Base-by-base conservation (phyloP, 2,113 vertebrate genomes). In the Picathartes gymnocephalus region DNA sequence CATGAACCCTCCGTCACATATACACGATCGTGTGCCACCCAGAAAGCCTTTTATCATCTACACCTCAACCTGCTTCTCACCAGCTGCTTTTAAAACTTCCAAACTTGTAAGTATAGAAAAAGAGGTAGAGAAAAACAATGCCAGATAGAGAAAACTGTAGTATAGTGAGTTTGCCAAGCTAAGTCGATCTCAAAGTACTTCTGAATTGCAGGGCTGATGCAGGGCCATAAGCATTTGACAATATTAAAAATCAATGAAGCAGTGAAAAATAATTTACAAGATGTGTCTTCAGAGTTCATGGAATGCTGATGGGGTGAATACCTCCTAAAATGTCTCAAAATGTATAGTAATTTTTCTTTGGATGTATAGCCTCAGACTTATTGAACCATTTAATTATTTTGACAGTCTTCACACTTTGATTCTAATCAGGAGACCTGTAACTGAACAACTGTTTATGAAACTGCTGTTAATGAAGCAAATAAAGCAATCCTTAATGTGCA, bases 371-470 rank as follows among this genome's bases (percentile, higher is more conserved):
- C 85, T 95, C 85, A 92, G 78, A 92, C 95, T 95, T 97, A 96
- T 88, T 88, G 85, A 97, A 87, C 81, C 91, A 78, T 96, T 97
- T 96, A 95, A 97, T 97, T 97, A 96, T 96, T 94, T 92, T 96
- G 93, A 87, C 27, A 96, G 58, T 95, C 62, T 96, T 97, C 91
- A 97, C 93, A 96, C 89, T 96, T 95, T 93, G 95, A 97, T 95
- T 91, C 93, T 94, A 94, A 96, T 96, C 93, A 95, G 91, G 85
- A 96, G 95, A 93, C 94, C 57, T 96, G 45, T 95, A 94, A 96
- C 88, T 87, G 68, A 96, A 91, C 81, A 61, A 91, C 79, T 93
- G 58, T 94, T 97, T 93, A 80, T 92, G 87, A 80, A 42, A 93
- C 65, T 84, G 82, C 88, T 97, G 88, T 82, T 92, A 93, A 90